Base-by-base conservation (phyloP, 2,797 vertebrate species). In the Thripadectes ignobilis region DNA sequence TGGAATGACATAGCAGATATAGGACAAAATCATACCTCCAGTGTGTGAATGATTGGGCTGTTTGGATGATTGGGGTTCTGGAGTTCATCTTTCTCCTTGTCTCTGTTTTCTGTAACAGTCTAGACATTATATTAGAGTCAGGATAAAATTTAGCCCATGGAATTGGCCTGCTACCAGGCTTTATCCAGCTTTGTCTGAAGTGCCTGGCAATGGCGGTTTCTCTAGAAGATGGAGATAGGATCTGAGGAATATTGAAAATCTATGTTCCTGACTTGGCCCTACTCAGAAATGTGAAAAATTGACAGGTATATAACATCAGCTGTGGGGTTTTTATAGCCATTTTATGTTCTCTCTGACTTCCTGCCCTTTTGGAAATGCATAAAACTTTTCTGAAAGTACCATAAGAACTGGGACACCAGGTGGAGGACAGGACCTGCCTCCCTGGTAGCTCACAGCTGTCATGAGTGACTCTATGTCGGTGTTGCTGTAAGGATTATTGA, bases 1-100 rank as follows among this genome's bases (percentile, higher is more conserved):
- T 6, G 4, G 46, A 85, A 32, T 0, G 1, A 10, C 0, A 0
- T 21, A 6, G 16, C 21, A 73, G 48, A 4, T 26, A 4, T 2
- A 30, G 61, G 38, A 36, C 39, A 83, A 67, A 83, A 55, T 63
- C 30, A 14, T 38, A 49, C 39, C 22, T 54, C 18, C 6, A 4
- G 30, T 4, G 19, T 54, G 36, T 19, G 26, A 74, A 41, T 32
- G 19, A 14, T 41, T 51, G 6, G 12, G 15, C 30, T 55, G 15
- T 71, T 73, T 20, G n/a, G 15, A 30, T 1, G 1, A 6, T 32
- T 5, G 4, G 43, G 21, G 11, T 67, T 85, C 82, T 77, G n/a
- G 54, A 79, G 22, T 49, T 79, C 8, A 3, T 59, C 39, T 85
- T 89, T 83, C 61, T 77, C 55, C 32, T 18, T 43, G 48, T 7